Conservation (phyloP, 2,888 invertebrate genomes). For the Empis stercorea region DNA sequence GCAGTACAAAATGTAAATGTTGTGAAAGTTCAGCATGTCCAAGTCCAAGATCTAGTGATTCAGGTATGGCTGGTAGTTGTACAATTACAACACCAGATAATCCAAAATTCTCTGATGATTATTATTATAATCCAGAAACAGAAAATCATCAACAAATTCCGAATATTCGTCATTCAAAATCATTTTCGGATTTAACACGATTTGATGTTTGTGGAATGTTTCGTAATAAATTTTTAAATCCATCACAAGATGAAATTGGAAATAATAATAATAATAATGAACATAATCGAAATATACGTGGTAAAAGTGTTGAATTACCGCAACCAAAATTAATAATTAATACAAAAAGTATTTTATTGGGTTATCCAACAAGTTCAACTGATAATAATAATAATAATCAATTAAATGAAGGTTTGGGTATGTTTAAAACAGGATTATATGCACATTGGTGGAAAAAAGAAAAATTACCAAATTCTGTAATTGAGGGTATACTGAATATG, state of each 20-base stretch:
- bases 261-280: constrained; percentile 5
- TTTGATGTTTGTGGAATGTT: constrained; percentile 35
- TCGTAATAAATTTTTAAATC: constrained; percentile 29
- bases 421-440: constrained; percentile 73
- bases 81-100: constrained; percentile 59
- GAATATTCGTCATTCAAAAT: constrained; percentile 11
- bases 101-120: constrained; percentile 17
- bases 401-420: constrained; percentile 13
- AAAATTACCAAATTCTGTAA: constrained; percentile 56
- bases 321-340: constrained; percentile 22
- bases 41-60: constrained; percentile 60
- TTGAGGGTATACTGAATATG: constrained; percentile 36
- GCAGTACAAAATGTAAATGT: constrained; percentile 40
- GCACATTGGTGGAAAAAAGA: constrained; percentile 92
- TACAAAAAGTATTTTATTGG: constrained; percentile 29
- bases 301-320: constrained; percentile 13
- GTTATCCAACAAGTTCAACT: constrained; percentile 11
- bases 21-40: constrained; percentile 49
- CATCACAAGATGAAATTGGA: constrained; percentile 5
- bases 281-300: constrained; percentile 8
- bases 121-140: constrained; percentile 7
- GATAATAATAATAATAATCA: constrained; percentile 8
- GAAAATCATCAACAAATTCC: background rate
- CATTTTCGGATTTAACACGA: constrained; percentile 21
- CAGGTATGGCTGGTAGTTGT: constrained; percentile 75